Base-by-base conservation (phyloP, 2,888 invertebrate species). In the Anticlea derivata region DNA sequence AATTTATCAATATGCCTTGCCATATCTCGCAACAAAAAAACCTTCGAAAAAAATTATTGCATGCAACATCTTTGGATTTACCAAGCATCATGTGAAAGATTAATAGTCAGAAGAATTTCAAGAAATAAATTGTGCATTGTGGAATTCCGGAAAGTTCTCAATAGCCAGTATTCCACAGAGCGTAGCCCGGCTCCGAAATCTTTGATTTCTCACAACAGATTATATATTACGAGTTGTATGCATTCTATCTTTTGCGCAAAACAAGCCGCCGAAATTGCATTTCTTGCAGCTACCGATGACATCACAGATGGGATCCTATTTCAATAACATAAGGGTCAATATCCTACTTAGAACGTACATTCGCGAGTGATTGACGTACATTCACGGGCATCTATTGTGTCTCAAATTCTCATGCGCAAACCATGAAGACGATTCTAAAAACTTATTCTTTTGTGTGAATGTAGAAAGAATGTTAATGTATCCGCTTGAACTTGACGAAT, bases 381-480 rank as follows among this genome's bases (percentile, higher is more conserved):
- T 75, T 63, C 47, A 43, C 29, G 49, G 61, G 58, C 63, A 58
- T 62, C 80, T 69, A 86, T 87, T 87, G 86, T 87, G 68, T 73
- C 68, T 62, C 66, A 65, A 33, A 83, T 85, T 86, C 86, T 73
- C 86, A 86, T 85, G 83, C 80, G 78, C 78, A 63, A 72, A 75
- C 75, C 78, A 75, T 75, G 78, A 75, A 68, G 66, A 72, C 69
- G 78, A 70, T 88, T 87, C 88, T 86, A 77, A 84, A 88, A 88
- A 87, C 80, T 83, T 87, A 82, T 85, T 85, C 86, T 86, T 89
- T 88, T 87, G 85, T 86, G 76, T 75, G 80, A 76, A 84, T 81
- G 82, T 68, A 75, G 74, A 78, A 86, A 80, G 88, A 89, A 88
- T 88, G 80, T 87, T 87, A 87, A 89, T 87, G 87, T 78, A 83